These are phyloP conservation scores for Lochmaea capreae DNA, from an alignment of 2,888 invertebrate species.

Conservation along the genomic window DNA sequence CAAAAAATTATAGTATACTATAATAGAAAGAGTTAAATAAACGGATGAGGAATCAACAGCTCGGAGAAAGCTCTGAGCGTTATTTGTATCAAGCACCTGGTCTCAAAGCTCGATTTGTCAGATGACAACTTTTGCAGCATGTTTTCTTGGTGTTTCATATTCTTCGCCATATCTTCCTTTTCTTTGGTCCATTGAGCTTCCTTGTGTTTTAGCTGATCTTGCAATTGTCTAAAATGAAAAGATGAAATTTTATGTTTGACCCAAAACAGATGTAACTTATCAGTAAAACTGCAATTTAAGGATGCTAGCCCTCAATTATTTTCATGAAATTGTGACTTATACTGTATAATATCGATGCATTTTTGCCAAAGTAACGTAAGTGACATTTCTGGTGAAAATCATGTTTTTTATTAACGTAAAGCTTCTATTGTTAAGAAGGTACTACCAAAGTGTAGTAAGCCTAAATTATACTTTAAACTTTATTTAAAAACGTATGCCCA, in stretches of 20 bases:
- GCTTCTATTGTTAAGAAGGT: too few species aligned
- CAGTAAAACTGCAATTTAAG: too few species aligned
- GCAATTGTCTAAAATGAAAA: slow-evolving; percentile 52
- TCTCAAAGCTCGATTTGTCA: slow-evolving; percentile 58
- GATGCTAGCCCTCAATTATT: too few species aligned
- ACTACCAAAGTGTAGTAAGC: too few species aligned
- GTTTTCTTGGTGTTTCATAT: slow-evolving; percentile 56
- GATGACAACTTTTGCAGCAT: slow-evolving; percentile 57
- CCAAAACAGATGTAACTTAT: not conserved
- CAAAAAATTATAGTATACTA: slow-evolving; percentile 6
- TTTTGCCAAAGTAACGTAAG: too few species aligned
- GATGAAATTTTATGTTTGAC: slow-evolving; percentile 4
- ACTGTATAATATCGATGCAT: too few species aligned
- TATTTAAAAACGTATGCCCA: too few species aligned
- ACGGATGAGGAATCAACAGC: slow-evolving; percentile 56
- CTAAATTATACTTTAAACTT: too few species aligned
- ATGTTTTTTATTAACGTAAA: too few species aligned
- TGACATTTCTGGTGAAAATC: too few species aligned
- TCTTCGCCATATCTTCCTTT: slow-evolving; percentile 58
- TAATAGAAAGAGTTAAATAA: slow-evolving; percentile 35
- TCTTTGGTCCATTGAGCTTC: slow-evolving; percentile 60
- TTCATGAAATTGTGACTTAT: too few species aligned
- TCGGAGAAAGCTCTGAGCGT: slow-evolving; percentile 61
- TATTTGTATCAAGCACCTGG: slow-evolving; percentile 63
- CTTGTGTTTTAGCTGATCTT: slow-evolving; percentile 58